Percentiles rank a stretch among this genome's conserved stretches.
Evolutionary conservation across 2,113 vertebrate genomes (phyloP).

Genomic region (Larimichthys crocea): DNA sequence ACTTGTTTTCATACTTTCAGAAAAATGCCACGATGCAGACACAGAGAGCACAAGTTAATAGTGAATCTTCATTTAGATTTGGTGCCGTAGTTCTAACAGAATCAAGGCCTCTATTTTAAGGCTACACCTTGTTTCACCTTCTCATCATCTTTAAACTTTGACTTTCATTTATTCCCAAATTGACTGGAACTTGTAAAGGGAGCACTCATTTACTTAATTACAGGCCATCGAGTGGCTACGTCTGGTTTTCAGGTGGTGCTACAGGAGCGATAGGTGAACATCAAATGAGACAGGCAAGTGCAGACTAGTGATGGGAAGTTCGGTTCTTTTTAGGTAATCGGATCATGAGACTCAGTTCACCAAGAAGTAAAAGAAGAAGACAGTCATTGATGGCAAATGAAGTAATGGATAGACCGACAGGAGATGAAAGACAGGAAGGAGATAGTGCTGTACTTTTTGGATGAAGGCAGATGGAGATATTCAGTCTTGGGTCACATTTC

Average conservation of each 20-base stretch:
- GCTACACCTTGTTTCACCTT: no score
- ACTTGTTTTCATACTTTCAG: background rate
- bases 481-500: conserved; percentile 9
- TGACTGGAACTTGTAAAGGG: background rate
- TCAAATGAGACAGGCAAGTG: conserved; percentile 35
- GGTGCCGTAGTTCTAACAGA: background rate
- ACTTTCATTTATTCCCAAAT: conserved; percentile 4
- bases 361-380: no score
- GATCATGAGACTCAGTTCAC: no score
- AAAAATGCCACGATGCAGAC: conserved; percentile 1
- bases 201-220: conserved; percentile 43
- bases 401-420: no score
- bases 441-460: no score
- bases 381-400: no score
- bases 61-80: background rate
- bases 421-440: background rate
- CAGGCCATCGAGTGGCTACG: conserved; percentile 23
- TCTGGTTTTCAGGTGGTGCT: conserved; percentile 63
- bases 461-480: background rate
- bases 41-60: background rate
- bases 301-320: background rate
- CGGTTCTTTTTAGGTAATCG: no score
- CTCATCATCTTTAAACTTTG: background rate
- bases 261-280: conserved; percentile 8
- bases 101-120: background rate